Evolutionary conservation across 2,113 vertebrate species (phyloP), one percentile per base, ranked within the genome.

Genomic region (Trogon melanurus): DNA sequence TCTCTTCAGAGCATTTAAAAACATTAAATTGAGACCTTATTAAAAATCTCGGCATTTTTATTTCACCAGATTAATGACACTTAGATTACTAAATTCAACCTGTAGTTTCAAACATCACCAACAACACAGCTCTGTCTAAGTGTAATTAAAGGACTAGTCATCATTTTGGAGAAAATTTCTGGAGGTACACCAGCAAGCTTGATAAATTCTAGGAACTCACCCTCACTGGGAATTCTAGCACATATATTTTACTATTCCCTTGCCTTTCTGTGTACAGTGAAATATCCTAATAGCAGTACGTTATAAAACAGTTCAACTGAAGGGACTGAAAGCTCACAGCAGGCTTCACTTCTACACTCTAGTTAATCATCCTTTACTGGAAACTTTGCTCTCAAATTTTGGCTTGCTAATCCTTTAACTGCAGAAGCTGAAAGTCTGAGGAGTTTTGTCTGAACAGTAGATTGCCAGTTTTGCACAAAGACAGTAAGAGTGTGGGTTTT

Each of bases 61-160:
- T 93, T 96, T 93, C 85, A 81, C 54, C 61, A 94, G 92, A 96
- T 96, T 89, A 95, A 96, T 82, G 91, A 73, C 71, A 79, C 75
- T 89, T 91, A 62, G 32, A 58, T 61, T 92, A 92, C 74, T 90
- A 79, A 95, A 96, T 89, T 93, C 73, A 96, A 67, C 76, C 93
- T 80, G 71, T 47, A 92, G 66, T 80, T 96, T 82, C 32, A 57
- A 94, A 57, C 90, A 75, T 65, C 83, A 88, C 8, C 91, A 96
- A 1, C 71, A 91, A 23, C 90, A 95, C 54, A 71, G 64, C 56
- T 92, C 71, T 51, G 38, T 58, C 54, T 41, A 84, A 85, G 51
- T 84, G 92, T 83, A 93, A 95, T 96, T 95, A 91, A 96, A 93
- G 71, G 85, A 89, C 73, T 27, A 85, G 80, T 73, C 79, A 94